phyloP scores from a whole-genome alignment of 2,113 vertebrate species.

The Pedionomus torquatus region DNA sequence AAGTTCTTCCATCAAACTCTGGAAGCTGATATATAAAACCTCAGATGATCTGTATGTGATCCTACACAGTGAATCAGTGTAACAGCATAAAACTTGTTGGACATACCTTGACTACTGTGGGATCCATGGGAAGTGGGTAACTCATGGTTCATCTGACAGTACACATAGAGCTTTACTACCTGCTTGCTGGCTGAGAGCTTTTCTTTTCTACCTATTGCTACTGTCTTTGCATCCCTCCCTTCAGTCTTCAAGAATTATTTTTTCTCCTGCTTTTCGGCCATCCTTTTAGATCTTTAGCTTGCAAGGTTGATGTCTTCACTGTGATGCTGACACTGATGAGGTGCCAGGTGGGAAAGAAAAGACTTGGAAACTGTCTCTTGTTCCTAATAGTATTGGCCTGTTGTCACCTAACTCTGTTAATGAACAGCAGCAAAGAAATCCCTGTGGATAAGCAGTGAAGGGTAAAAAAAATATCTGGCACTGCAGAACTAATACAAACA shows the following conservation, averaged over 20 bases:
- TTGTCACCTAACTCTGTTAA: not conserved
- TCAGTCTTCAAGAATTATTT: not conserved
- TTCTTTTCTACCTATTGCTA: not conserved
- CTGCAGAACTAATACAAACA: not conserved
- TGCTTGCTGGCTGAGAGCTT: not conserved
- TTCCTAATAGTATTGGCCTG: not conserved
- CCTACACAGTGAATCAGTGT: not conserved
- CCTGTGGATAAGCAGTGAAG: not conserved
- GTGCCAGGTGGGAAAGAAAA: not conserved
- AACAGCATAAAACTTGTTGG: not conserved
- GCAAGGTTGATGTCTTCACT: not conserved
- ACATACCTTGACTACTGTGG: rapidly evolving
- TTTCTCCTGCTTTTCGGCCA: not conserved
- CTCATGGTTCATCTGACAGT: not conserved
- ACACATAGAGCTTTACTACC: not conserved
- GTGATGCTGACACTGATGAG: not conserved
- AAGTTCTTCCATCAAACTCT: not conserved
- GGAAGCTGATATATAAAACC: not conserved
- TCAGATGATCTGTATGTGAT: not conserved
- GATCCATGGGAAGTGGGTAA: not conserved
- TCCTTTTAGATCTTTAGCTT: not conserved
- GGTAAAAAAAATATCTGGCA: not conserved
- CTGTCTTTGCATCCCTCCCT: not conserved
- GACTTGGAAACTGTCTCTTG: not conserved
- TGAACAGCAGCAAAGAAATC: not conserved